Base-by-base conservation (phyloP, 2,113 vertebrate species). In the Hypomesus transpacificus region DNA sequence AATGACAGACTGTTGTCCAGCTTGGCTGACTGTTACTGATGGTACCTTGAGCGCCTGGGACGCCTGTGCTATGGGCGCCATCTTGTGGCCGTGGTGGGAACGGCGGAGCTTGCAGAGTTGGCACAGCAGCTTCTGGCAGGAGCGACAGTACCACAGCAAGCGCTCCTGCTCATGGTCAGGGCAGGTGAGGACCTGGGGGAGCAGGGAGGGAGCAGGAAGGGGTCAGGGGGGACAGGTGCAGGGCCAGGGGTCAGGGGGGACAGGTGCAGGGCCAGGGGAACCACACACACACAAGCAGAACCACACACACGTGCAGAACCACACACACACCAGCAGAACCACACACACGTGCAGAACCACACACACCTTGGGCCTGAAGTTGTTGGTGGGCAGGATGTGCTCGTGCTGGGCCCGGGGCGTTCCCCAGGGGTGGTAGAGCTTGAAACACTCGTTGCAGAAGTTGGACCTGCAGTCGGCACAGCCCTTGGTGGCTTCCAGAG, bases 361-460 rank as follows among this genome's bases (percentile, higher is more conserved):
- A 63, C 85, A 88, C 79, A 98, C 96, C 95, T 98, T 98, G 79
- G 96, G 96, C 63, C 96, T 93, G 87, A 98, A 98, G 85, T 90
- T 95, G 85, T 95, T 94, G 57, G 96, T 97, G 67, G 97, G 96
- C 1, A 94, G 90, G 0, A 96, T 95, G 89, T 96, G 95, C 76
- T 98, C 96, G 0, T 98, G 97, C 83, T 97, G 95, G 62, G 97
- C 96, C 66, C 96, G 95, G 56, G 96, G 95, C 0, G 96, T 99
- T 63, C 96, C 96, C 97, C 97, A 99, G 0, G 97, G 96, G 80
- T 99, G 97, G 85, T 96, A 97, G 66, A 99, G 95, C 80, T 99
- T 99, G 89, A 98, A 99, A 87, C 97, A 98, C 76, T 97, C 96
- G 0, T 99, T 99, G 90, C 97, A 99, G 89, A 98, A 99, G 89